Conservation (phyloP, 2,797 vertebrate genomes). For the Triplophysa bombifrons region DNA sequence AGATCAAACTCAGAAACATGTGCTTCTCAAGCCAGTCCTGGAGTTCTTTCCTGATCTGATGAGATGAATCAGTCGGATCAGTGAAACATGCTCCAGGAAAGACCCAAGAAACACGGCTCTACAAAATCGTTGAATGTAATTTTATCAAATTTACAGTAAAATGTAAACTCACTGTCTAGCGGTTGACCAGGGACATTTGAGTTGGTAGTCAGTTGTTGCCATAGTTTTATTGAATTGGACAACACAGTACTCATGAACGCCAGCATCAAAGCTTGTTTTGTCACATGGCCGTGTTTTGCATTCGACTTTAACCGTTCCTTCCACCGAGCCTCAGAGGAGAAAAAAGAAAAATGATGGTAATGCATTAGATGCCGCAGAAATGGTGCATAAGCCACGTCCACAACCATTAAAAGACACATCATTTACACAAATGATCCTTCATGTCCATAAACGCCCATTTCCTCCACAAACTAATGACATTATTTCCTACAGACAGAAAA, state of each 20-base stretch:
- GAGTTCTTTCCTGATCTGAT: too few relatives aligned
- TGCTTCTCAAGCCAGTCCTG: too few relatives aligned
- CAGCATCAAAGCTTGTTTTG: slow-evolving; percentile 58
- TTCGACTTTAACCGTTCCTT: rapidly evolving
- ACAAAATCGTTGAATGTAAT: not conserved
- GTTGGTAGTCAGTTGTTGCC: slow-evolving; percentile 60
- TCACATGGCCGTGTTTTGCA: slow-evolving; percentile 58
- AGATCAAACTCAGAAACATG: too few relatives aligned
- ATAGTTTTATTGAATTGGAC: slow-evolving; percentile 66
- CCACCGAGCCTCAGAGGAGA: slow-evolving; percentile 56
- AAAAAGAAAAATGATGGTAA: slow-evolving; percentile 26
- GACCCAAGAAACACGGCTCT: not conserved
- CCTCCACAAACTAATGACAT: slow-evolving; percentile 52
- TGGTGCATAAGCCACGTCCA: slow-evolving; percentile 18
- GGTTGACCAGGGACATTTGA: slow-evolving; percentile 70
- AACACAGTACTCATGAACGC: slow-evolving; percentile 61
- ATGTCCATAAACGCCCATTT: slow-evolving; percentile 50
- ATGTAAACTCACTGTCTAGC: slow-evolving; percentile 61
- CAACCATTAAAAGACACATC: slow-evolving; percentile 41
- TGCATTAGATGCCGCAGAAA: slow-evolving; percentile 18
- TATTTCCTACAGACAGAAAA: slow-evolving; percentile 39
- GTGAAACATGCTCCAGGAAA: too few relatives aligned
- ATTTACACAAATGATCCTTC: slow-evolving; percentile 43
- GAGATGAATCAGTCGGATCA: too few relatives aligned
- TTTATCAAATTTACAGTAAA: not conserved